Percentiles rank a stretch among this genome's conserved stretches.
Conservation (phyloP, 2,888 invertebrate species). For the Ariolimax columbianus region DNA sequence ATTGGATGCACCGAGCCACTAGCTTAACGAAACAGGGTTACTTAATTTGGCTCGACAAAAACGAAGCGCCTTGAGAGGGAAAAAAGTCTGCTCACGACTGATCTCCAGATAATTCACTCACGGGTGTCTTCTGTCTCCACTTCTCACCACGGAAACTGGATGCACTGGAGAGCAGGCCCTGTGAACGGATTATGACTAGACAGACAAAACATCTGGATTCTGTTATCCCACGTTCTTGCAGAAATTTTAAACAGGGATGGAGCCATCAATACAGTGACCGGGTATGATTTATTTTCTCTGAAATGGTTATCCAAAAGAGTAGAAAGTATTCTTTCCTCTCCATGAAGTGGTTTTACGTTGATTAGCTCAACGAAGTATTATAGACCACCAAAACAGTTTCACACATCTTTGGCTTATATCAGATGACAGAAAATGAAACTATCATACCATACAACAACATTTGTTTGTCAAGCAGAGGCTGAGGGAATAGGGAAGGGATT, state of each 20-base stretch:
- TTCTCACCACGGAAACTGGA: not conserved
- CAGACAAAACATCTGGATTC: constrained; percentile 15
- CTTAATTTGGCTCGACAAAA: too few relatives aligned
- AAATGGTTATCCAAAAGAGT: constrained; percentile 2
- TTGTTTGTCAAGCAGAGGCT: too few relatives aligned
- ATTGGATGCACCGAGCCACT: too few relatives aligned
- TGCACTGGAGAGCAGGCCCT: not conserved
- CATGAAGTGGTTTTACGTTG: constrained; percentile 2
- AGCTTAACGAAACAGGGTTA: too few relatives aligned
- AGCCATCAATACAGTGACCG: not conserved
- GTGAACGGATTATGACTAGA: constrained; percentile 9
- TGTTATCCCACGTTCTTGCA: not conserved
- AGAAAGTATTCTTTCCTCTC: not conserved
- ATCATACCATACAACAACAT: too few relatives aligned
- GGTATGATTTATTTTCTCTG: not conserved
- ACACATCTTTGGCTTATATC: not conserved
- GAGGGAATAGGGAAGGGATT: too few relatives aligned
- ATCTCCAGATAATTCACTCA: constrained; percentile 26
- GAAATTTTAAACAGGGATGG: not conserved
- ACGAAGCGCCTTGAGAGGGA: not conserved
- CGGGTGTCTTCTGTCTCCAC: not conserved
- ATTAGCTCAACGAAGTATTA: not conserved
- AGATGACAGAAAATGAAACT: too few relatives aligned
- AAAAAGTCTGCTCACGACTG: not conserved
- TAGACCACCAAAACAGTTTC: not conserved